phyloP scores from a whole-genome alignment of 2,797 vertebrate genomes.

The Rhyacichthys aspro region DNA sequence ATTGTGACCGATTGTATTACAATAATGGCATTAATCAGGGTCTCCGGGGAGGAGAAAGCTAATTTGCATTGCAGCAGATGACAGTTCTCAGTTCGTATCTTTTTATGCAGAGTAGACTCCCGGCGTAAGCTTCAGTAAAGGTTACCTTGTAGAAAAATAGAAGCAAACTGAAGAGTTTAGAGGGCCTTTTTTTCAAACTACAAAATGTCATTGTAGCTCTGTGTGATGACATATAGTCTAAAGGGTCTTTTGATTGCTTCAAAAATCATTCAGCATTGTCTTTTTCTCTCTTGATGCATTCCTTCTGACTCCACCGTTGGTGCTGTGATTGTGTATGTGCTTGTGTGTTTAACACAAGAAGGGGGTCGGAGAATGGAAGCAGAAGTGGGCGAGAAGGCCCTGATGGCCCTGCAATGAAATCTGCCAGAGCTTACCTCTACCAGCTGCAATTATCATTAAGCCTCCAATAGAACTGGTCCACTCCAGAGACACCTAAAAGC shows the following conservation, averaged over 20 bases:
- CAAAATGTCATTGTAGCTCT: slow-evolving; percentile 45
- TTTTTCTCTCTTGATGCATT: slow-evolving; percentile 38
- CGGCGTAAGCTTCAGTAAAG: slow-evolving; percentile 33
- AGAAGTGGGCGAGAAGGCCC: slow-evolving; percentile 71
- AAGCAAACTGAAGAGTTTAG: slow-evolving; percentile 38
- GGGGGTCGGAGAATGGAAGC: slow-evolving; percentile 72
- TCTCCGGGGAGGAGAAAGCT: slow-evolving; percentile 70
- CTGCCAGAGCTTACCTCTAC: slow-evolving; percentile 80
- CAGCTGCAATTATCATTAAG: slow-evolving; percentile 84
- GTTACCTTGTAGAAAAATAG: slow-evolving; percentile 39
- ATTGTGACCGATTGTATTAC: slow-evolving; percentile 75
- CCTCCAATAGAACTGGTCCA: slow-evolving; percentile 80
- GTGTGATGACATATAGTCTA: slow-evolving; percentile 34
- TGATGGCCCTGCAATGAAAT: slow-evolving; percentile 76
- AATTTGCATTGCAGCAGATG: slow-evolving; percentile 73
- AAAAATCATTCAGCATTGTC: slow-evolving; percentile 40
- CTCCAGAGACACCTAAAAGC: slow-evolving; percentile 82
- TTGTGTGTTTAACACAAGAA: slow-evolving; percentile 57
- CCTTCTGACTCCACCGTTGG: slow-evolving; percentile 44
- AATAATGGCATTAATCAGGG: slow-evolving; percentile 78
- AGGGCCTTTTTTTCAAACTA: slow-evolving; percentile 34
- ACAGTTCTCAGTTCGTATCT: slow-evolving; percentile 64
- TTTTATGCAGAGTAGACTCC: slow-evolving; percentile 41
- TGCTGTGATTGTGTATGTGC: slow-evolving; percentile 29
- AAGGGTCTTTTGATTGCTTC: slow-evolving; percentile 38